Percentiles rank a stretch among this genome's conserved stretches.
Conservation (phyloP, 2,113 vertebrate genomes). For the Oreochromis spilurus region DNA sequence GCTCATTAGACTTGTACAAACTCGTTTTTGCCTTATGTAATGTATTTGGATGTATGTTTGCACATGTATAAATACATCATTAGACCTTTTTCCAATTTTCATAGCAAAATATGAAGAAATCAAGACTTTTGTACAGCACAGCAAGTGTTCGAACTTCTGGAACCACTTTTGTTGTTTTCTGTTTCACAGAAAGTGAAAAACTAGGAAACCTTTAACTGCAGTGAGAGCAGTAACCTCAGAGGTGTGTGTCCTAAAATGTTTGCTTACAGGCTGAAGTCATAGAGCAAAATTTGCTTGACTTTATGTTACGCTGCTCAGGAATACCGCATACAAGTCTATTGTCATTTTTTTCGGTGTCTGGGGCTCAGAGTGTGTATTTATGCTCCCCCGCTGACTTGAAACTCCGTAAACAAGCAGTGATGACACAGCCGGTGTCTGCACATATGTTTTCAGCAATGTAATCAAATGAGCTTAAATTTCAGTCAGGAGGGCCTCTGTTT, state of each 20-base stretch:
- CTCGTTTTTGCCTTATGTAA: not conserved
- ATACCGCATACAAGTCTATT: not conserved
- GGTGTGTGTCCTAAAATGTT: not conserved
- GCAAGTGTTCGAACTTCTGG: not conserved
- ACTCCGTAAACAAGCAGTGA: not conserved
- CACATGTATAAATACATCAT: not conserved
- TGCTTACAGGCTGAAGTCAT: not conserved
- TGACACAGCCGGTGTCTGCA: not conserved
- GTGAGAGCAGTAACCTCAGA: not conserved
- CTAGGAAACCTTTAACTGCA: not conserved
- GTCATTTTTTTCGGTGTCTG: not conserved
- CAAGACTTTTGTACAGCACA: not conserved
- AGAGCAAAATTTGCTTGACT: not conserved
- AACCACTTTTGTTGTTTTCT: not conserved
- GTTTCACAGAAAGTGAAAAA: not conserved
- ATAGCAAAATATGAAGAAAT: not conserved
- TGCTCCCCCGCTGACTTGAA: not conserved
- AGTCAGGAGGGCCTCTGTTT: not conserved
- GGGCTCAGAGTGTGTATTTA: not conserved
- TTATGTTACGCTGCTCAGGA: rapidly evolving
- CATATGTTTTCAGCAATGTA: not conserved
- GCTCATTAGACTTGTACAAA: not conserved
- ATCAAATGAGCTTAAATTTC: not conserved
- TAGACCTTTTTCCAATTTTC: not conserved
- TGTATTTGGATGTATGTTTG: not conserved